phyloP scores from a whole-genome alignment of 1,140 invertebrate species.

The Lepidurus packardi region DNA sequence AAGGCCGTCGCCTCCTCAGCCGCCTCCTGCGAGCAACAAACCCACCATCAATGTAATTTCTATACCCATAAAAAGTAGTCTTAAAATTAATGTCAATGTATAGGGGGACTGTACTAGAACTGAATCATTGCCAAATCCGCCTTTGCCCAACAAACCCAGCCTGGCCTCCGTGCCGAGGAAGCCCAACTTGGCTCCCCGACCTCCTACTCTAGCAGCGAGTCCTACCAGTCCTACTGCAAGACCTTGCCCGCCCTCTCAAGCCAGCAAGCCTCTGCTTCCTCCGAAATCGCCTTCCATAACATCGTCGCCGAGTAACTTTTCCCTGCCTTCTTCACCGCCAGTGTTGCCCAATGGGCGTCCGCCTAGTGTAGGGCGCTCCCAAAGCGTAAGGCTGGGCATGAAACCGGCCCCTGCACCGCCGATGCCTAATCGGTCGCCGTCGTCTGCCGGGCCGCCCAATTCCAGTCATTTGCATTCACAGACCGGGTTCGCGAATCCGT shows the following conservation, averaged over 20 bases:
- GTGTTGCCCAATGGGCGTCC: not conserved
- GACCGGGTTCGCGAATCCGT: not conserved
- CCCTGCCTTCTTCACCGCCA: not conserved
- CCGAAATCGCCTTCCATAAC: not conserved
- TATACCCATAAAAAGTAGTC: not conserved
- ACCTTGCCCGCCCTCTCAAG: not conserved
- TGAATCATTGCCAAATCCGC: not conserved
- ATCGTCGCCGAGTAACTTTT: conserved; percentile 1
- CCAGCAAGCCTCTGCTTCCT: not conserved
- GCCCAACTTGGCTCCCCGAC: conserved; percentile 6
- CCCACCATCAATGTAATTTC: not conserved
- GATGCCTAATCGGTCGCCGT: not conserved
- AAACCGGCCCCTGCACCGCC: not conserved
- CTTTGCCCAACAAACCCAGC: not conserved
- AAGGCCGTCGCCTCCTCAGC: not conserved
- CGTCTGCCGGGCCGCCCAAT: not conserved
- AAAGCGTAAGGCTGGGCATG: not conserved
- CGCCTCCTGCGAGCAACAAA: not conserved
- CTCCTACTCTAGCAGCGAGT: not conserved
- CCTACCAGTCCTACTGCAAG: not conserved
- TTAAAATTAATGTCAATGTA: not conserved
- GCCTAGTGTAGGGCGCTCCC: not conserved
- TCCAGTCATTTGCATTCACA: not conserved
- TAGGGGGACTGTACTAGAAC: not conserved
- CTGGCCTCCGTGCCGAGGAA: not conserved